These are phyloP conservation scores for Epinephelus coioides DNA, from an alignment of 2,797 vertebrate species.

Conservation along the genomic window DNA sequence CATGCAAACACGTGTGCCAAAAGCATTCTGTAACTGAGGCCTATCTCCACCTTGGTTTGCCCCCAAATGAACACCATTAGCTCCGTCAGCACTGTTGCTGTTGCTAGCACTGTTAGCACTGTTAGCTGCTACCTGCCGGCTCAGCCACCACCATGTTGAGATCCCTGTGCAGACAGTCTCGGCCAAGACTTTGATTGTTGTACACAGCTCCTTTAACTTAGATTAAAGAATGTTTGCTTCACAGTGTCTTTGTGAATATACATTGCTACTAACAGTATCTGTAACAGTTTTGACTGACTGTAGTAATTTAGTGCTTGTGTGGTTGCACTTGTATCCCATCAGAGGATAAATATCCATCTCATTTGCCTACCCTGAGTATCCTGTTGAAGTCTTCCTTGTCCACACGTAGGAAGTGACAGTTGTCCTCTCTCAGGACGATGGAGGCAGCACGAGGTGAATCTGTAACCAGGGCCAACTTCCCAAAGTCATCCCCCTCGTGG, in stretches of 20 bases:
- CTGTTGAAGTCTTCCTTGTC: slow-evolving; percentile 99
- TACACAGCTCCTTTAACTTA: too few species aligned
- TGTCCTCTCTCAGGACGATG: slow-evolving; percentile 96
- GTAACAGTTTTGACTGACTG: not conserved
- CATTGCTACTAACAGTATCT: not conserved
- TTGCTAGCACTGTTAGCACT: too few species aligned
- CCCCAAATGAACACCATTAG: too few species aligned
- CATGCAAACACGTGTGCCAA: too few species aligned
- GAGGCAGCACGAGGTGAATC: slow-evolving; percentile 96
- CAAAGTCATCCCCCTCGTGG: slow-evolving; percentile 97
- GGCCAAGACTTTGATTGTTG: too few species aligned
- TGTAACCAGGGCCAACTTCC: slow-evolving; percentile 96
- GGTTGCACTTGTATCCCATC: not conserved
- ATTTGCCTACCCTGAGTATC: slow-evolving; percentile 91
- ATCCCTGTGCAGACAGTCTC: too few species aligned
- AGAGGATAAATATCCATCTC: not conserved
- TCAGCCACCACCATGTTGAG: too few species aligned
- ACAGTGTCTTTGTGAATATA: not conserved
- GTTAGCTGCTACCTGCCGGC: too few species aligned
- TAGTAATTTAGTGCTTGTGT: not conserved
- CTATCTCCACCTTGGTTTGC: too few species aligned
- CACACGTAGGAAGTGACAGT: slow-evolving; percentile 97
- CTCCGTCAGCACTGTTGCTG: too few species aligned
- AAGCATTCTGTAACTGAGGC: too few species aligned
- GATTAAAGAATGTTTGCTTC: not conserved